Evolutionary conservation across 2,888 invertebrate species (phyloP).

Genomic region (Bombylius discolor): DNA sequence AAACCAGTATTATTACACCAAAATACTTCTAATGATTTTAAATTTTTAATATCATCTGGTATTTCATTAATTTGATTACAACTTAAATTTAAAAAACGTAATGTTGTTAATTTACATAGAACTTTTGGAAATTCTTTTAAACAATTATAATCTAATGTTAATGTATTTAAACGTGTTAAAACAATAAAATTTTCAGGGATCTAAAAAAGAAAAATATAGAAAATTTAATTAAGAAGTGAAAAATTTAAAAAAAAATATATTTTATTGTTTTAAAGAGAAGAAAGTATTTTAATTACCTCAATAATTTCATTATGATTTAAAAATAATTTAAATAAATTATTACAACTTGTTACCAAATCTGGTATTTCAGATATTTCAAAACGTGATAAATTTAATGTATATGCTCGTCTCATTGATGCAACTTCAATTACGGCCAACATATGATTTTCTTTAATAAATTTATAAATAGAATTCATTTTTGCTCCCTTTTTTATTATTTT

Average conservation of each 20-base stretch:
- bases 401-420: slow-evolving; percentile 45
- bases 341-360: slow-evolving; percentile 42
- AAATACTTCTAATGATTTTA: slow-evolving; percentile 47
- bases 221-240: neutral
- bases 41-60: slow-evolving; percentile 46
- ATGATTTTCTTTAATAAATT: slow-evolving; percentile 55
- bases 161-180: slow-evolving; percentile 44
- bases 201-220: slow-evolving; percentile 12
- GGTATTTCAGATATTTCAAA: slow-evolving; percentile 52
- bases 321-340: slow-evolving; percentile 46
- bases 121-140: slow-evolving; percentile 46
- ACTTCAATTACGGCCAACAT: slow-evolving; percentile 54
- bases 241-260: no score
- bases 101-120: slow-evolving; percentile 43
- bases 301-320: slow-evolving; percentile 50
- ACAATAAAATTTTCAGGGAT: slow-evolving; percentile 40
- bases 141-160: slow-evolving; percentile 54
- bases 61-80: slow-evolving; percentile 48
- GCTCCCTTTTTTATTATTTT: neutral
- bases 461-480: slow-evolving; percentile 49
- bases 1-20: slow-evolving; percentile 53
- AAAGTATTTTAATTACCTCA: slow-evolving; percentile 26
- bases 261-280: no score
- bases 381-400: slow-evolving; percentile 47
- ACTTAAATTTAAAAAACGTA: slow-evolving; percentile 51